These are phyloP conservation scores for Clistopyga incitator DNA, from an alignment of 2,888 invertebrate genomes.

Conservation along the genomic window DNA sequence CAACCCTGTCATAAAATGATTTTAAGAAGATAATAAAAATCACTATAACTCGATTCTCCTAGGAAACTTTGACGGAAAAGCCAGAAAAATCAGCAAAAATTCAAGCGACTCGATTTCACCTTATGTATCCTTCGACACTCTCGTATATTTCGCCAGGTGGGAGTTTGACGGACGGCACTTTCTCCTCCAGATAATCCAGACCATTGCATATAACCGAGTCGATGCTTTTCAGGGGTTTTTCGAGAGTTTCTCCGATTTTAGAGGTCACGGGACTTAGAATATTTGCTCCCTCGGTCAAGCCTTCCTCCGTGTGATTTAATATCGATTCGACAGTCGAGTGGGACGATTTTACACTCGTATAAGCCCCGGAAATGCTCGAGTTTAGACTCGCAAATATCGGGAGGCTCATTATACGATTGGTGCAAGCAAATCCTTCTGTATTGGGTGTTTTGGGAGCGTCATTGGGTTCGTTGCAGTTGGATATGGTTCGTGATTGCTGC, in stretches of 20 bases:
- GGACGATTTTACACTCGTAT: slow-evolving; percentile 72
- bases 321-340: slow-evolving; percentile 72
- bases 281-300: slow-evolving; percentile 69
- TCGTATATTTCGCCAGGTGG: slow-evolving; percentile 82
- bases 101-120: no score
- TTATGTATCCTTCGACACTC: slow-evolving; percentile 72
- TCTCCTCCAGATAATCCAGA: slow-evolving; percentile 83
- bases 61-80: no score
- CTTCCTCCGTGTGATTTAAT: slow-evolving; percentile 71
- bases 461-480: slow-evolving; percentile 66
- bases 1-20: no score
- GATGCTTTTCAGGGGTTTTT: slow-evolving; percentile 79
- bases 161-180: slow-evolving; percentile 83
- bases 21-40: no score
- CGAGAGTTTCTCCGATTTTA: slow-evolving; percentile 79
- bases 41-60: no score
- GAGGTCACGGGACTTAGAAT: slow-evolving; percentile 72
- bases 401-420: slow-evolving; percentile 68
- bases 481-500: slow-evolving; percentile 76
- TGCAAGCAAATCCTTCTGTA: slow-evolving; percentile 65
- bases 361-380: slow-evolving; percentile 71
- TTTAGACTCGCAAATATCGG: slow-evolving; percentile 72
- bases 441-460: slow-evolving; percentile 31
- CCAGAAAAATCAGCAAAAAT: no score
- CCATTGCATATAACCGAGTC: slow-evolving; percentile 81